Evolutionary conservation across 2,888 invertebrate genomes (phyloP).

Genomic region (Anthophora plumipes): DNA sequence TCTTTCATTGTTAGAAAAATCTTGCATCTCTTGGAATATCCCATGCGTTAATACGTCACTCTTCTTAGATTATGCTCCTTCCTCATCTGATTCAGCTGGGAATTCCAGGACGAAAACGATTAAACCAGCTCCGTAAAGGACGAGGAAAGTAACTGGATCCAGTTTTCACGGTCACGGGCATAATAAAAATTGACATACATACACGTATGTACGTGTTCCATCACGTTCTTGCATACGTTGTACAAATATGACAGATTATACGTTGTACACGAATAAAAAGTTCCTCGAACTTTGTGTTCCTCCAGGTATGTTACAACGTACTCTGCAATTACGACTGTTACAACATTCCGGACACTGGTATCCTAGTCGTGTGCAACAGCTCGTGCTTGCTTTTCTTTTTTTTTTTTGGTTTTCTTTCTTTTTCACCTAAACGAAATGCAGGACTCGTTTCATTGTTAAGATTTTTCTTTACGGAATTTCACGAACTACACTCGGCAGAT

Average conservation of each 20-base stretch:
- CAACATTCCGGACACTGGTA: background rate
- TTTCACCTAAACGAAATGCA: background rate
- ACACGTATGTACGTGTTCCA: background rate
- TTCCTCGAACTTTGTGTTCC: background rate
- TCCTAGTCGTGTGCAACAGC: background rate
- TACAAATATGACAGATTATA: background rate
- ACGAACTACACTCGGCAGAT: background rate
- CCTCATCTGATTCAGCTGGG: background rate
- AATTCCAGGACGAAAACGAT: background rate
- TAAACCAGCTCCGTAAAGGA: conserved; percentile 19
- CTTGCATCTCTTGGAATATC: background rate
- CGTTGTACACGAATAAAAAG: background rate
- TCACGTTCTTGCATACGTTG: background rate
- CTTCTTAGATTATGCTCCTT: background rate
- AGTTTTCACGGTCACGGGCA: conserved; percentile 58
- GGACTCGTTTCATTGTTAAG: background rate
- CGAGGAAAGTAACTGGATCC: conserved; percentile 56
- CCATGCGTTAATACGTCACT: background rate
- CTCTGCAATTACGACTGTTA: background rate
- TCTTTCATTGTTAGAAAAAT: background rate
- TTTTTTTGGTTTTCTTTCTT: background rate
- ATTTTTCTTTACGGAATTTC: background rate
- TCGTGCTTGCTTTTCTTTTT: background rate
- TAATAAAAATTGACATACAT: conserved; percentile 7
- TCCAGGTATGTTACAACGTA: background rate